Evolutionary conservation across 2,113 vertebrate species (phyloP), one percentile per base, ranked within the genome.

Genomic region (Anseranas semipalmata): DNA sequence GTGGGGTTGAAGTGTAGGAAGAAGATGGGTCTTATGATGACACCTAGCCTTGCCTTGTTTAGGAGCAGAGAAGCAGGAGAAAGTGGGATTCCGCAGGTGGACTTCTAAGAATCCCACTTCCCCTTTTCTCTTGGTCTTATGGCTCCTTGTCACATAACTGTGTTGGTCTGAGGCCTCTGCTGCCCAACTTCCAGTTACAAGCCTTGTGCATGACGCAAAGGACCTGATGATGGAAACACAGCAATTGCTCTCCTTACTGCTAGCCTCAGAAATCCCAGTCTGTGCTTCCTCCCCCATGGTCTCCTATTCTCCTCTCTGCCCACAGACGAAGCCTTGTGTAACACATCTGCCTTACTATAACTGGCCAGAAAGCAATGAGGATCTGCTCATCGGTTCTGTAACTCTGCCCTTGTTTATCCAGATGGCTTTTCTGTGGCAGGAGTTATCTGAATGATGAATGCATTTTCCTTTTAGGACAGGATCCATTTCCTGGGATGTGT

Each of bases 381-480:
- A 73, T 83, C 79, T 92, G 53, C 60, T 77, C 41, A 83, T 76
- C 50, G 66, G 28, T 75, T 83, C 72, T 90, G 70, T 95, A 95
- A 94, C 41, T 87, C 89, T 94, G 81, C 75, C 87, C 74, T 89
- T 97, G 96, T 97, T 97, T 97, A 96, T 97, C 92, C 96, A 97
- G 97, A 97, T 97, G 97, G 95, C 63, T 92, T 93, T 85, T 94
- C 80, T 76, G 84, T 92, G 91, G 74, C 91, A 97, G 87, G 88
- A 87, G 86, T 93, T 92, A 95, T 88, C 87, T 84, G 74, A 94
- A 96, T 97, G 97, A 97, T 97, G 87, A 95, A 97, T 97, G 93
- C 74, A 78, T 93, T 95, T 96, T 95, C 90, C 75, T 68, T 62
- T 95, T 87, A 93, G 77, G 92, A 94, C 62, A 60, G 56, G 70